Evolutionary conservation across 2,113 vertebrate genomes (phyloP).

Genomic region (Fregetta grallaria): DNA sequence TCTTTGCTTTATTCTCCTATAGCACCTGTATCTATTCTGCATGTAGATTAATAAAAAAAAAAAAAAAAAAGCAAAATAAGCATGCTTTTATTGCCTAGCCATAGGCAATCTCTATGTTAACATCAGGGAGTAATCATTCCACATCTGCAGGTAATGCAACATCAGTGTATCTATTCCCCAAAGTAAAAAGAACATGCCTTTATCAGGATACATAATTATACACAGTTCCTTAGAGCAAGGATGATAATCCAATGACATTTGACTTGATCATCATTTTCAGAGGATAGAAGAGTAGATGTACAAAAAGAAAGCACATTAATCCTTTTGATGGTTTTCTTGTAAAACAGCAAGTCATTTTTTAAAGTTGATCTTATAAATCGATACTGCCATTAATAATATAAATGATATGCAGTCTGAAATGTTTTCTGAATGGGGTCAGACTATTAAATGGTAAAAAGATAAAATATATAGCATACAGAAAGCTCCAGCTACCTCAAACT

Average conservation of each 20-base stretch:
- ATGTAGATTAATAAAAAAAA: neutral
- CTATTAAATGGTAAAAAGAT: constrained; percentile 44
- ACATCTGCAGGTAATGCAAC: neutral
- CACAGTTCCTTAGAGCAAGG: neutral
- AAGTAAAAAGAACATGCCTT: neutral
- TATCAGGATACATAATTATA: neutral
- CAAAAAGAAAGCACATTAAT: constrained; percentile 3
- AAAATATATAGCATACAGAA: neutral
- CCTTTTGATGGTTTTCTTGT: constrained; percentile 25
- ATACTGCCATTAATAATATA: constrained; percentile 12
- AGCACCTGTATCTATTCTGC: neutral
- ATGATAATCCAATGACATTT: neutral
- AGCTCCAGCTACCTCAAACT: neutral
- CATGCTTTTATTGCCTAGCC: neutral
- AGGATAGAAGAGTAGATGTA: neutral
- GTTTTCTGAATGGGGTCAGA: constrained; percentile 52
- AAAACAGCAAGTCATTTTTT: constrained; percentile 22
- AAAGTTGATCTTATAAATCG: constrained; percentile 19
- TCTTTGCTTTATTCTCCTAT: neutral
- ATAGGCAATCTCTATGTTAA: neutral
- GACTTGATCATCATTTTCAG: neutral
- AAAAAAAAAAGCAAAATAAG: neutral
- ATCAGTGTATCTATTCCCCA: neutral
- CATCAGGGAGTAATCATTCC: neutral
- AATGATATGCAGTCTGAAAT: neutral